These are phyloP conservation scores for Leucophenga varia DNA, from an alignment of 1,140 invertebrate genomes.

Conservation along the genomic window DNA sequence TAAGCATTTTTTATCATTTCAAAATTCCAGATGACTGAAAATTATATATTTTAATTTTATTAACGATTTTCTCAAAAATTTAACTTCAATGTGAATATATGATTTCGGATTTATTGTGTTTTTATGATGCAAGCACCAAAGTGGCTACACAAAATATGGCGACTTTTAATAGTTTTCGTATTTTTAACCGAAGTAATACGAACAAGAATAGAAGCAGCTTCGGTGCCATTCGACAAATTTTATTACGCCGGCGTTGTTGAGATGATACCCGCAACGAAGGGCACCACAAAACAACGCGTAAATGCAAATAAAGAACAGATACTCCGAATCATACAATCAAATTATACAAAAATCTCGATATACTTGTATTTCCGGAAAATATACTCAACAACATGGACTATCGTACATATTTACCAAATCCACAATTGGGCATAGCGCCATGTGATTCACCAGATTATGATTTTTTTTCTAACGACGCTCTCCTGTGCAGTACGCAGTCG, in stretches of 20 bases:
- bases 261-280: slow-evolving; percentile 18
- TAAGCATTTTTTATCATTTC: too few species aligned
- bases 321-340: slow-evolving; percentile 22
- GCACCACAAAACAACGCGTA: neutral
- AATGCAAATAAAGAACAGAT: slow-evolving; percentile 4
- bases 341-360: slow-evolving; percentile 60
- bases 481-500: slow-evolving; percentile 34
- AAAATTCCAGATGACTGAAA: too few species aligned
- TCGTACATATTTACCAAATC: slow-evolving; percentile 36
- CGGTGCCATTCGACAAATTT: slow-evolving; percentile 54
- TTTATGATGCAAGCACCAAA: too few species aligned
- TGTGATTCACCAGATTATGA: slow-evolving; percentile 38
- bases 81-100: too few species aligned
- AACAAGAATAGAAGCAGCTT: too few species aligned
- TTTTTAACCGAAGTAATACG: too few species aligned
- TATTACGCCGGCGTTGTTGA: slow-evolving; percentile 61
- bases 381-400: slow-evolving; percentile 41
- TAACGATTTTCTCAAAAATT: too few species aligned
- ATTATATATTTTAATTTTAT: too few species aligned
- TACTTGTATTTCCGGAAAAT: slow-evolving; percentile 81
- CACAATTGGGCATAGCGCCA: slow-evolving; percentile 23
- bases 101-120: too few species aligned
- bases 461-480: slow-evolving; percentile 33
- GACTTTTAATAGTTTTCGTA: too few species aligned
- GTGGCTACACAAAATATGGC: too few species aligned